Conservation (phyloP, 2,113 vertebrate species). For the Rattus norvegicus region GRCr8 NC_086036.1:57829501-57830000, state of each 20-base stretch:
- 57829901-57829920: neutral
- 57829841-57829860: neutral
- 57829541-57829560: neutral
- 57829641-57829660: neutral
- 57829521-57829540: neutral
- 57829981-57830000: too few species aligned
- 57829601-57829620: neutral
- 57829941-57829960: too few species aligned
- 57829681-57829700: neutral
- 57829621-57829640: neutral
- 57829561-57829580: neutral
- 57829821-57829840: neutral
- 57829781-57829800: neutral
- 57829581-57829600: neutral
- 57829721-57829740: neutral
- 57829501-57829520: neutral
- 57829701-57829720: neutral
- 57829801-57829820: constrained; percentile 2
- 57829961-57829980: too few species aligned
- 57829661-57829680: neutral
- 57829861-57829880: neutral
- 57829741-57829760: neutral
- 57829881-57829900: neutral
- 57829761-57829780: neutral
- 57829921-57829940: neutral